These are phyloP conservation scores for Porites cylindrica DNA, from an alignment of 92 coral and sea anemone species.

Conservation along the genomic window DNA sequence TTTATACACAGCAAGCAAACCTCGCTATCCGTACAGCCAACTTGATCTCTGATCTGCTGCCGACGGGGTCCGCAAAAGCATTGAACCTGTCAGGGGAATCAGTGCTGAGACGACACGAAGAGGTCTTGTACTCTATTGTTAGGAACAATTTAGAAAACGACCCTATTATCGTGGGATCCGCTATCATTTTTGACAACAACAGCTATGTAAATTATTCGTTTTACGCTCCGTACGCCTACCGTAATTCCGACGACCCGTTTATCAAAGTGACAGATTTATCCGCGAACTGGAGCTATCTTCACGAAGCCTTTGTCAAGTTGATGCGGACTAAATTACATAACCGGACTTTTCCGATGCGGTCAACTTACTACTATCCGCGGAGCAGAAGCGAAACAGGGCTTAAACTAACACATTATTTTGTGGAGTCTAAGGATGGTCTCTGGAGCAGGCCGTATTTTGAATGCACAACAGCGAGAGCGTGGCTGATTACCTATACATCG, in stretches of 20 bases:
- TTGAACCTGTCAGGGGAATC: conserved; percentile 35
- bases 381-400: conserved; percentile 45
- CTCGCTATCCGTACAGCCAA: conserved; percentile 88
- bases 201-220: conserved; percentile 66
- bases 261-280: conserved; percentile 88
- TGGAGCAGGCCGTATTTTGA: conserved; percentile 92
- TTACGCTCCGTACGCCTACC: conserved; percentile 85
- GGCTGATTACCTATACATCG: conserved; percentile 79
- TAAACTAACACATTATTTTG: conserved; percentile 69
- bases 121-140: conserved; percentile 72
- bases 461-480: conserved; percentile 80
- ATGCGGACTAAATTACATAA: conserved; percentile 58
- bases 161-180: conserved; percentile 78
- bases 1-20: conserved; percentile 77
- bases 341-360: conserved; percentile 75
- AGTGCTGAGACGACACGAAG: conserved; percentile 55
- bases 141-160: conserved; percentile 85
- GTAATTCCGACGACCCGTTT: conserved; percentile 72
- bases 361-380: conserved; percentile 70
- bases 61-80: conserved; percentile 70
- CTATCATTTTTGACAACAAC: conserved; percentile 79
- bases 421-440: conserved; percentile 80
- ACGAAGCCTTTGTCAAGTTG: conserved; percentile 80
- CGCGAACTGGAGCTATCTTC: conserved; percentile 82
- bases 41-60: conserved; percentile 75